phyloP scores from a whole-genome alignment of 2,113 vertebrate species.

The Origma solitaria region DNA sequence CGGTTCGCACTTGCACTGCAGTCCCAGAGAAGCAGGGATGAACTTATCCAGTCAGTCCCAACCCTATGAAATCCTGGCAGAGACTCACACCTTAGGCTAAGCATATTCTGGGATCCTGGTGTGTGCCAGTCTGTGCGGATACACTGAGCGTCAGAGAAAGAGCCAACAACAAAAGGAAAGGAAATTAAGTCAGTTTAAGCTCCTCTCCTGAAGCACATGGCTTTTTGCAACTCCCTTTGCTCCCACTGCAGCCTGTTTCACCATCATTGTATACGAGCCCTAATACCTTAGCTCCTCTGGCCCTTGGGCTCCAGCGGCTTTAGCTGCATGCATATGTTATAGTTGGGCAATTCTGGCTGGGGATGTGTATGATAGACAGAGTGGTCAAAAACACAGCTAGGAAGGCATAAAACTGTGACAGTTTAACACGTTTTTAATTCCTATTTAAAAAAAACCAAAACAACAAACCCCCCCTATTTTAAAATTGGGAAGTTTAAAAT shows the following conservation, averaged over 20 bases:
- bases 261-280: neutral
- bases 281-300: neutral
- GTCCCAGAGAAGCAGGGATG: neutral
- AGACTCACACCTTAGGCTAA: neutral
- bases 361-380: neutral
- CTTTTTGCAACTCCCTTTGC: neutral
- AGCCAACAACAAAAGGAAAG: neutral
- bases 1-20: neutral
- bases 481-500: neutral
- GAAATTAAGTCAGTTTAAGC: neutral
- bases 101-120: neutral
- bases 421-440: no score
- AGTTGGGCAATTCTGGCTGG: neutral
- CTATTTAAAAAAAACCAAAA: no score
- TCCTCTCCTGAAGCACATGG: neutral
- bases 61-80: neutral
- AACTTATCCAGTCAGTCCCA: neutral
- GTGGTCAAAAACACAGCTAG: neutral
- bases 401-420: neutral
- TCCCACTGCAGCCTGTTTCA: neutral
- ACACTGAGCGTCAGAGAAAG: neutral
- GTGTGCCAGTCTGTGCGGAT: neutral
- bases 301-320: neutral
- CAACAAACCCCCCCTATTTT: neutral
- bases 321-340: rapidly evolving